Evolutionary conservation across 2,113 vertebrate species (phyloP).

Genomic region (Lamprologus tigripictilis): DNA sequence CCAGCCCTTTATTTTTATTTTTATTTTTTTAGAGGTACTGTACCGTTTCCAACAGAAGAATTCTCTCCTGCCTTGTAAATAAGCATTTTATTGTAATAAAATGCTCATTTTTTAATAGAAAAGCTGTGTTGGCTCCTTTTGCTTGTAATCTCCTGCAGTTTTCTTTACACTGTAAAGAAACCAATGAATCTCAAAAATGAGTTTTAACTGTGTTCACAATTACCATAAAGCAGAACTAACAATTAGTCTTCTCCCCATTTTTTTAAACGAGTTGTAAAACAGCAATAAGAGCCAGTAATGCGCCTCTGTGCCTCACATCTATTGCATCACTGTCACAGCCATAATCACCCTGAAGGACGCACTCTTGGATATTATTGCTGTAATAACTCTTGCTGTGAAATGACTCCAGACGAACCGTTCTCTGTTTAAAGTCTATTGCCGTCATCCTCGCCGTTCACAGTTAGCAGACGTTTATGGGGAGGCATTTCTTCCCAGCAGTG

Average conservation of each 20-base stretch:
- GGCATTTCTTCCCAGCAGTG: neutral
- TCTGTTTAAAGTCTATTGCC: constrained; percentile 6
- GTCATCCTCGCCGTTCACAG: neutral
- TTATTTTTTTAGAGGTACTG: constrained; percentile 58
- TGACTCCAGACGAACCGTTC: neutral
- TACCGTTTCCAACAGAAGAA: constrained; percentile 33
- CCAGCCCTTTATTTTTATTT: neutral
- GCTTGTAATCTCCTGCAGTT: neutral
- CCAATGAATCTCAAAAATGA: neutral
- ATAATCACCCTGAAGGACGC: constrained; percentile 49
- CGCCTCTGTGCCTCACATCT: neutral
- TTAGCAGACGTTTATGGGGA: constrained; percentile 10
- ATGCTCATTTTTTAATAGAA: constrained; percentile 52
- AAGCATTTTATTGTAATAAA: constrained; percentile 77
- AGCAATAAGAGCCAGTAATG: constrained; percentile 11
- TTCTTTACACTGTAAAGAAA: neutral
- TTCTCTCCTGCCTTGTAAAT: constrained; percentile 64
- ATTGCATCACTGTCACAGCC: constrained; percentile 36
- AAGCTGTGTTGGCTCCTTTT: neutral
- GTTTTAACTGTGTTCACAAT: neutral
- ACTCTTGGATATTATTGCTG: constrained; percentile 39
- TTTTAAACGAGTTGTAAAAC: constrained; percentile 3
- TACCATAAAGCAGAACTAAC: neutral
- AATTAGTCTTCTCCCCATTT: neutral
- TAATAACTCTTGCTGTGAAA: constrained; percentile 45